Conservation (phyloP, 2,888 invertebrate genomes). For the Hyposoter didymator region DNA sequence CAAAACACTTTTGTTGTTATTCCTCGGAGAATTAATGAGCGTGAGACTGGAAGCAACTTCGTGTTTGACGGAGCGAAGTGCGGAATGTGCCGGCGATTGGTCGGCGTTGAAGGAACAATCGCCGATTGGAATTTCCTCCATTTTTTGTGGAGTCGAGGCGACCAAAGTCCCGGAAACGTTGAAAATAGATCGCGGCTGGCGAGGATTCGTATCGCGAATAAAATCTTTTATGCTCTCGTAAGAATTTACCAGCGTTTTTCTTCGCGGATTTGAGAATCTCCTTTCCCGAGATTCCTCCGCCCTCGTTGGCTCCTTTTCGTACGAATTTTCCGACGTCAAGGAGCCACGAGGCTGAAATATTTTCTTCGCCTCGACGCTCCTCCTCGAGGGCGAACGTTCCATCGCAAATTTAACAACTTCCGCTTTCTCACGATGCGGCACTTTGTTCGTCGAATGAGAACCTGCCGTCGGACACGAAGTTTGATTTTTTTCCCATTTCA, state of each 20-base stretch:
- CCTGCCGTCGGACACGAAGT: not conserved
- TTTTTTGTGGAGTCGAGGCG: conserved; percentile 73
- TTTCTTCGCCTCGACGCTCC: not conserved
- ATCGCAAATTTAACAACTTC: not conserved
- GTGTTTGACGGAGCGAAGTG: conserved; percentile 33
- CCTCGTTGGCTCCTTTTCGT: not conserved
- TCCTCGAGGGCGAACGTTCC: conserved; percentile 7
- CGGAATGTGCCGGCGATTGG: not conserved
- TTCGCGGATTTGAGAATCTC: not conserved
- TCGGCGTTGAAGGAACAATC: conserved; percentile 61
- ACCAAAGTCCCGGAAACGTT: conserved; percentile 41
- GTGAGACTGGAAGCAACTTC: conserved; percentile 67
- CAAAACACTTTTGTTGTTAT: conserved; percentile 85
- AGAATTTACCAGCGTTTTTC: conserved; percentile 48
- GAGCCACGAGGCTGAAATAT: not conserved
- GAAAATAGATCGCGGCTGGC: conserved; percentile 34
- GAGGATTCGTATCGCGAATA: conserved; percentile 64
- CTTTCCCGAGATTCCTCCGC: not conserved
- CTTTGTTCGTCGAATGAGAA: not conserved
- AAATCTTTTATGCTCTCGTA: conserved; percentile 77
- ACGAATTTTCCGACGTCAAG: conserved; percentile 23
- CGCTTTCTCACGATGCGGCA: not conserved
- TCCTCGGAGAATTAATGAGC: conserved; percentile 74
- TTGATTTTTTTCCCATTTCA: not conserved
- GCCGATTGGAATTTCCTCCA: conserved; percentile 63